Base-by-base conservation (phyloP, 2,113 vertebrate species). In the Pipra filicauda region DNA sequence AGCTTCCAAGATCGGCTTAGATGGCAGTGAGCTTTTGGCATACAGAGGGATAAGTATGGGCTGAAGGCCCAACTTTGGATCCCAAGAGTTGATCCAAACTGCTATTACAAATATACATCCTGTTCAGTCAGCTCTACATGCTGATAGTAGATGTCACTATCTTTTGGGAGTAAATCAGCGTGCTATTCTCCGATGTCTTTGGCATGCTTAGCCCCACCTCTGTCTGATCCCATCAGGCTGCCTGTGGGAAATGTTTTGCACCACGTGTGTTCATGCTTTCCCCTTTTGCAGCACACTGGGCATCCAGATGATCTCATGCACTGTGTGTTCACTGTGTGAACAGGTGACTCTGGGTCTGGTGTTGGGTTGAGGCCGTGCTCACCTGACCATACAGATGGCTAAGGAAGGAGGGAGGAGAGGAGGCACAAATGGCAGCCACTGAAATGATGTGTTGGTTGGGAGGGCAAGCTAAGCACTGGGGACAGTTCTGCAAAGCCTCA, bases 31-130 rank as follows among this genome's bases (percentile, higher is more conserved):
- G 55, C 39, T 84, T 58, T 41, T 52, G 27, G 22, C 44, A 23
- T 51, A 20, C 12, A 46, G 39, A 48, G 65, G 58, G 28, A 20
- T 27, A 58, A 64, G 9, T 22, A 16, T 26, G 33, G 46, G 28
- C 21, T 69, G 41, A 69, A 83, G 37, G 9, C 22, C 31, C 69
- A 23, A 10, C 26, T 35, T 71, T 52, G 44, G 27, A 72, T 62
- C 15, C 46, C 48, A 35, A 35, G 28, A 81, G 24, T 11, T 30
- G 12, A 35, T 54, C 61, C 46, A 46, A 58, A 44, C 20, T 39
- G 26, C n/a, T 70, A 1, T n/a, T 52, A 37, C 0, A 9, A 43
- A 48, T 26, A 18, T 7, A 31, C 0, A 1, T 5, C 28, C 31
- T n/a, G 6, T 64, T 17, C 44, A n/a, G 39, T 54, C n/a, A 37